These are phyloP conservation scores for Pimephales promelas DNA, from an alignment of 2,113 vertebrate species.

Conservation along the genomic window DNA sequence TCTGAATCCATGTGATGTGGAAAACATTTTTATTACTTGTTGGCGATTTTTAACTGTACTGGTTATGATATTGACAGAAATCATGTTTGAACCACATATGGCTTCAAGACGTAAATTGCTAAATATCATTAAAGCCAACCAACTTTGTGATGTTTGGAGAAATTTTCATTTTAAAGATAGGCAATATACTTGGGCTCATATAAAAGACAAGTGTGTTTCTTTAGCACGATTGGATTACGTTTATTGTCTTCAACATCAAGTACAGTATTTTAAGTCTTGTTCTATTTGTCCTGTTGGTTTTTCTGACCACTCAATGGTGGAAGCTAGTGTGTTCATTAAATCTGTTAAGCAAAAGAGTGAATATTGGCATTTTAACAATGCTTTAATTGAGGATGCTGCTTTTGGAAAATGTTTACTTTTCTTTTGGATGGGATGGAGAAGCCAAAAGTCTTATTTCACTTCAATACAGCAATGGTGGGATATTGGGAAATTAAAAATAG, in stretches of 20 bases:
- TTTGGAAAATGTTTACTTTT: background rate
- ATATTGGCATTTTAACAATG: background rate
- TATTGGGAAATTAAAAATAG: background rate
- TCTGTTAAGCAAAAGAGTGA: slow-evolving; percentile 42
- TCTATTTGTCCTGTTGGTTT: slow-evolving; percentile 7
- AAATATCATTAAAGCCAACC: background rate
- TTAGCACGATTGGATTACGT: too few relatives aligned
- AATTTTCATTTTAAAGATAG: too few relatives aligned
- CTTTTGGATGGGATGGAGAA: slow-evolving; percentile 1
- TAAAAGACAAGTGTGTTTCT: too few relatives aligned
- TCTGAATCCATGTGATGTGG: too few relatives aligned
- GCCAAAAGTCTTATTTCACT: background rate
- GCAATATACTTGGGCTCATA: too few relatives aligned
- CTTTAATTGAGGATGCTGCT: background rate
- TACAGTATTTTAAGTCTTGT: slow-evolving; percentile 7
- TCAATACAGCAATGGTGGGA: slow-evolving; percentile 13
- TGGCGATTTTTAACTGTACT: too few relatives aligned
- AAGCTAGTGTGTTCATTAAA: background rate
- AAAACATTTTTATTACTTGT: too few relatives aligned
- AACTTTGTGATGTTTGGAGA: slow-evolving; percentile 5
- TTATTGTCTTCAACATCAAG: too few relatives aligned
- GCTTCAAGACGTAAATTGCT: background rate
- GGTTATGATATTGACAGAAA: background rate
- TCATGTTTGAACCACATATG: background rate
- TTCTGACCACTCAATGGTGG: slow-evolving; percentile 1